Evolutionary conservation across 2,888 invertebrate species (phyloP).

Genomic region (Pristionchus fissidentatus): DNA sequence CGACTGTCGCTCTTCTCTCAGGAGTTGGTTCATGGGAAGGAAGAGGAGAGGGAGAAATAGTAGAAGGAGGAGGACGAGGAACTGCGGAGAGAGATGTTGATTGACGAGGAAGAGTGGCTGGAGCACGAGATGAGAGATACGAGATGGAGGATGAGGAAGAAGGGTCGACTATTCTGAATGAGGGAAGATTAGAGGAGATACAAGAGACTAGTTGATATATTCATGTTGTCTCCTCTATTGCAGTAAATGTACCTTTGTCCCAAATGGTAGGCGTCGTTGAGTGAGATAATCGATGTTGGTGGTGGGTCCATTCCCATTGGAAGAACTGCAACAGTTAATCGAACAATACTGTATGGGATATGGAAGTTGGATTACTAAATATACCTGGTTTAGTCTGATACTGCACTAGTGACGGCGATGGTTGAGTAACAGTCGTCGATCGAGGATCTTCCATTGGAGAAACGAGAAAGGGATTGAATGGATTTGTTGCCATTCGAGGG

Average conservation of each 20-base stretch:
- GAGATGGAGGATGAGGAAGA: not conserved
- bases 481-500: slow-evolving; percentile 3
- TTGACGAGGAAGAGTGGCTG: slow-evolving; percentile 46
- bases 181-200: not conserved
- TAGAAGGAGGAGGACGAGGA: slow-evolving; percentile 36
- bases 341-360: not conserved
- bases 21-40: slow-evolving; percentile 33
- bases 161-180: slow-evolving; percentile 5
- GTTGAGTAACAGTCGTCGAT: not conserved
- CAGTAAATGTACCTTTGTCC: not conserved
- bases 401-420: not conserved
- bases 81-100: slow-evolving; percentile 35
- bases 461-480: slow-evolving; percentile 44
- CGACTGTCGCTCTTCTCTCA: not conserved
- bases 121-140: slow-evolving; percentile 42
- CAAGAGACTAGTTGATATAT: too few relatives aligned
- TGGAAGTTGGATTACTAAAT: not conserved
- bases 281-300: slow-evolving; percentile 40
- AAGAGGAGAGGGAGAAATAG: not conserved
- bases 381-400: not conserved
- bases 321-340: slow-evolving; percentile 19
- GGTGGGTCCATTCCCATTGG: slow-evolving; percentile 36
- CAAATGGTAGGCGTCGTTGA: slow-evolving; percentile 3
- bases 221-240: too few relatives aligned
- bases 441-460: not conserved